These are phyloP conservation scores for Tribolium castaneum DNA, from an alignment of 1,140 invertebrate genomes.

Conservation along the genomic window DNA sequence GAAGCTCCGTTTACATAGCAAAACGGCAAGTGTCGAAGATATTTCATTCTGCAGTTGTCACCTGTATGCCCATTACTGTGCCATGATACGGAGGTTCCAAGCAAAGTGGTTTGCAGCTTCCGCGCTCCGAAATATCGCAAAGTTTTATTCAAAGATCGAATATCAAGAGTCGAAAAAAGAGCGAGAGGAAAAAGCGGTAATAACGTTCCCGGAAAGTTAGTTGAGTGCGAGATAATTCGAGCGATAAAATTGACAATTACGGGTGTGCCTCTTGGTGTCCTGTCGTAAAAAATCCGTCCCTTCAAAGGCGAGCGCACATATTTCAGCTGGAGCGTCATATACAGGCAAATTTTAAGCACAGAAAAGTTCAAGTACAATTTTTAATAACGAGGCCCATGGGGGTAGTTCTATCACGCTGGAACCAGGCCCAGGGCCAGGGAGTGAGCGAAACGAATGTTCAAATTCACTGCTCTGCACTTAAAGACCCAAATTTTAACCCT, in stretches of 20 bases:
- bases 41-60: conserved; percentile 5
- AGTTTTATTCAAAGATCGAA: conserved; percentile 21
- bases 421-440: conserved; percentile 22
- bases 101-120: conserved; percentile 23
- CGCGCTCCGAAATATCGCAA: conserved; percentile 6
- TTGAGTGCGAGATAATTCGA: conserved; percentile 37
- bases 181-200: neutral
- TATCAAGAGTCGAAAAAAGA: conserved; percentile 4
- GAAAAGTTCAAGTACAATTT: conserved; percentile 56
- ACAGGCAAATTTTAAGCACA: conserved; percentile 56
- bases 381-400: conserved; percentile 58
- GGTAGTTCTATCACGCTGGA: conserved; percentile 50
- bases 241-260: conserved; percentile 43
- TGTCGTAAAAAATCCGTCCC: conserved; percentile 33
- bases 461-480: conserved; percentile 13
- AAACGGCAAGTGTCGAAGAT: conserved; percentile 13
- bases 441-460: neutral
- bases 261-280: conserved; percentile 36
- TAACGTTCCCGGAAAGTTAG: conserved; percentile 26
- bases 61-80: conserved; percentile 2
- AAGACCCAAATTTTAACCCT: conserved; percentile 39
- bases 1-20: neutral
- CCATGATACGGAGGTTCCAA: neutral
- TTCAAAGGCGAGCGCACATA: conserved; percentile 45
- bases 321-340: conserved; percentile 47